Percentiles rank a stretch among this genome's conserved stretches.
These are phyloP conservation scores for Sebastes umbrosus DNA, from an alignment of 2,797 vertebrate genomes.

Conservation along the genomic window DNA sequence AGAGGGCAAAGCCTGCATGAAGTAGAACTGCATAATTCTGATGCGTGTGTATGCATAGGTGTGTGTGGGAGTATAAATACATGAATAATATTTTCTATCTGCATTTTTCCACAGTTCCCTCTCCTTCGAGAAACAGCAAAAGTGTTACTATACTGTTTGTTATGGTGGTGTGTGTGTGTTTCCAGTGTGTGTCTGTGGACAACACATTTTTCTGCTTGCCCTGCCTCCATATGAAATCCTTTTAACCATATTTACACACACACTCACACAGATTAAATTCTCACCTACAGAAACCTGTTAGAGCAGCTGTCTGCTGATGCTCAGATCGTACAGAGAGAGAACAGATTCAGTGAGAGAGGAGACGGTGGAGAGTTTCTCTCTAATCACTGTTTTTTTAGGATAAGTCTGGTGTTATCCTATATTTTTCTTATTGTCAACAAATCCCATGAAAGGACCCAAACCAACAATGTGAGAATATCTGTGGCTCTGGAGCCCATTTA, in stretches of 20 bases:
- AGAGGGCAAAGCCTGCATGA: slow-evolving; percentile 39
- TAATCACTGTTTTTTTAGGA: not conserved
- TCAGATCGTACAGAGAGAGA: not conserved
- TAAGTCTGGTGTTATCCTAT: not conserved
- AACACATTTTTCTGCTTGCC: not conserved
- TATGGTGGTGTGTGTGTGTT: not conserved
- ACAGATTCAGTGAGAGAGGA: not conserved
- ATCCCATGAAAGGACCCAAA: not conserved
- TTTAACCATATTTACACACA: slow-evolving; percentile 34
- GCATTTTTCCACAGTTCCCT: not conserved
- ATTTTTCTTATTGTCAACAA: not conserved
- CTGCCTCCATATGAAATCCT: slow-evolving; percentile 41
- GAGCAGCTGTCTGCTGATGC: slow-evolving; percentile 9
- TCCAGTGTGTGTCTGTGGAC: not conserved
- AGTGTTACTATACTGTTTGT: slow-evolving; percentile 17
- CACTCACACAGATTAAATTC: slow-evolving; percentile 26
- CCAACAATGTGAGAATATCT: not conserved
- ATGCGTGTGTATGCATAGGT: not conserved
- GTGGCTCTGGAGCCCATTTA: not conserved
- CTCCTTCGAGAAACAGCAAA: not conserved
- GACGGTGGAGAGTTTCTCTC: not conserved
- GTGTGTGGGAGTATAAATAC: slow-evolving; percentile 7
- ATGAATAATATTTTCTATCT: slow-evolving; percentile 35
- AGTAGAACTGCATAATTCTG: slow-evolving; percentile 14
- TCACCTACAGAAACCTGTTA: slow-evolving; percentile 38